Evolutionary conservation across 2,888 invertebrate genomes (phyloP).

Genomic region (Stenodera caucasica): DNA sequence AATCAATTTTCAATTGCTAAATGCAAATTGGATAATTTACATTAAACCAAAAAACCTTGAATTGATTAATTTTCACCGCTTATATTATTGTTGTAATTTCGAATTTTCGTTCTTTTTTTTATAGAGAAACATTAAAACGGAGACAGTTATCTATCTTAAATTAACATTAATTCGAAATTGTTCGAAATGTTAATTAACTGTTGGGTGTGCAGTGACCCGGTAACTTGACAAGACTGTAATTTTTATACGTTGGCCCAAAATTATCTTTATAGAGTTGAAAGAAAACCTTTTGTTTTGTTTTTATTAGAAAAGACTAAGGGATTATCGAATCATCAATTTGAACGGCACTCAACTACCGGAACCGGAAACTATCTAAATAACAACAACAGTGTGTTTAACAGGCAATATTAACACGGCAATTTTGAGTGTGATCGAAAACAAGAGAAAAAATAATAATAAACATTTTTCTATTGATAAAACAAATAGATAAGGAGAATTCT

Average conservation of each 20-base stretch:
- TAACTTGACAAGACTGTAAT: constrained; percentile 5
- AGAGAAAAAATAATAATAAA: constrained; percentile 4
- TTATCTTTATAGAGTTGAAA: neutral
- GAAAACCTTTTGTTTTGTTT: constrained; percentile 1
- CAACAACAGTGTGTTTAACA: constrained; percentile 39
- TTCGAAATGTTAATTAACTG: constrained; percentile 41
- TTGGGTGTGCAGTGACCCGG: constrained; percentile 42
- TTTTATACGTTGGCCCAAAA: neutral
- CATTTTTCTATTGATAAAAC: neutral
- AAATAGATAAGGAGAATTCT: constrained; percentile 4
- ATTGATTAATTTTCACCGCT: too few species aligned
- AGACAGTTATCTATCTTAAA: neutral
- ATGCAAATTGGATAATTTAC: too few species aligned
- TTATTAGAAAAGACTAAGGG: constrained; percentile 29
- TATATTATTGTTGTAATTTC: too few species aligned
- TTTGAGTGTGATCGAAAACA: constrained; percentile 46
- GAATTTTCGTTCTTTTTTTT: too few species aligned
- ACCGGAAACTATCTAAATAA: constrained; percentile 50
- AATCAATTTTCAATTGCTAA: too few species aligned
- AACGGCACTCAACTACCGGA: constrained; percentile 50
- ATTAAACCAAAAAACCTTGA: too few species aligned
- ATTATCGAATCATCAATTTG: constrained; percentile 45
- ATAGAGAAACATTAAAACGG: too few species aligned
- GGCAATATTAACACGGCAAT: constrained; percentile 33
- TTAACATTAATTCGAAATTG: neutral